Base-by-base conservation (phyloP, 2,113 vertebrate species). In the Tragelaphus buxtoni region DNA sequence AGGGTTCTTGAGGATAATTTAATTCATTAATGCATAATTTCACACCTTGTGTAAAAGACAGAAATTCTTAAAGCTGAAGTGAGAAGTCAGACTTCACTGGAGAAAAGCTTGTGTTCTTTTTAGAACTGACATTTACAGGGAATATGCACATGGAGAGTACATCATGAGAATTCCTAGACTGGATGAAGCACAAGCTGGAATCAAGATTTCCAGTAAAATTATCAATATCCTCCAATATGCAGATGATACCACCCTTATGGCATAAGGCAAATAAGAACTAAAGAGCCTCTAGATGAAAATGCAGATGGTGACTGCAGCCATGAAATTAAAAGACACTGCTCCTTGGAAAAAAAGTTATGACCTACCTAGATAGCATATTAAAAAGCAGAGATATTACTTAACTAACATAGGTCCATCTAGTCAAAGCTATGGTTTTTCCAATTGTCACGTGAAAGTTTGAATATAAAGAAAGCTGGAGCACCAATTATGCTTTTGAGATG, bases 1-100 rank as follows among this genome's bases (percentile, higher is more conserved):
- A 3, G 39, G 91, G 74, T 94, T 98, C 55, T 84, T 87, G 91
- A 91, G 35, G 91, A 87, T 97, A 97, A 98, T 97, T 98, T 98
- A 96, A 79, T 98, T 96, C 88, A 69, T 55, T 96, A 87, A 97
- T 79, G 63, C 47, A 77, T 96, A 98, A 98, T 98, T 98, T 98
- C 83, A 97, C 97, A 95, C 94, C 92, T 98, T 95, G 42, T 98
- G 97, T 96, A 97, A 98, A 97, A 96, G 51, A 93, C 45, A 96
- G 35, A 24, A 97, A 79, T 53, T 91, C 9, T 95, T 94, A 65
- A 96, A 72, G 17, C 65, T 97, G 85, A 98, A 96, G 88, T 80
- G 88, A 94, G 30, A 88, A 74, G 32, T 93, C 35, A 86, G 2
- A 7, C 16, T 97, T 76, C 0, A 0, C 45, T n/a, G 60, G 90